Conservation (phyloP, 2,797 vertebrate species). For the Lateolabrax maculatus region DNA sequence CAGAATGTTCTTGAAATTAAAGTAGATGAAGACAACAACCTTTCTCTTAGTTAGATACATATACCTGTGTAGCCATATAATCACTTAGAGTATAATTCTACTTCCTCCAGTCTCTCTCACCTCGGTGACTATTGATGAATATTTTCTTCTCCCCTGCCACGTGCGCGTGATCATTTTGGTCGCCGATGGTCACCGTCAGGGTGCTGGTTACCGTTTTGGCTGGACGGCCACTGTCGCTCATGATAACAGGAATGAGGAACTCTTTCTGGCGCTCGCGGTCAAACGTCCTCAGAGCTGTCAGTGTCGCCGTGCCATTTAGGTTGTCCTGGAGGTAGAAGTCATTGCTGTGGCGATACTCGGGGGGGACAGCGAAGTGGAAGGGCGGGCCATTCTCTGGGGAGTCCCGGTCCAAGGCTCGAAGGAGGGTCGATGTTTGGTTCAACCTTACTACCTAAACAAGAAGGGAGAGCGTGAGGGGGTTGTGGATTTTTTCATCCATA, state of each 20-base stretch:
- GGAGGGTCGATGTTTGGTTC: conserved; percentile 88
- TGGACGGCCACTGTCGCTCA: conserved; percentile 88
- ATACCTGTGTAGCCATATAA: background rate
- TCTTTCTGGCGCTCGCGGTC: conserved; percentile 90
- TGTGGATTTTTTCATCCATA: background rate
- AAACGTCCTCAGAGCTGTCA: conserved; percentile 89
- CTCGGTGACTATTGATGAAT: conserved; percentile 87
- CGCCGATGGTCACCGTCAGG: conserved; percentile 88
- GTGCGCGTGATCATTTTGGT: conserved; percentile 91
- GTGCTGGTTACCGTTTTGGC: conserved; percentile 87
- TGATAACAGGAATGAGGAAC: conserved; percentile 87
- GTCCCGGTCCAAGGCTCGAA: conserved; percentile 87
- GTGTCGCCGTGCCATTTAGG: conserved; percentile 88
- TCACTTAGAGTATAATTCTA: too few species aligned
- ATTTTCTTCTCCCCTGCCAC: conserved; percentile 86
- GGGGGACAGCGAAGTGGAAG: conserved; percentile 86
- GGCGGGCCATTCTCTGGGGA: conserved; percentile 88
- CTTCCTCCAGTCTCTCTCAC: too few species aligned
- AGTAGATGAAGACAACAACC: background rate
- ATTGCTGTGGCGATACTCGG: conserved; percentile 84
- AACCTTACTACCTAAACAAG: conserved; percentile 82
- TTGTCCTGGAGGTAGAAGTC: conserved; percentile 93
- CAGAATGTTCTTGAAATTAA: conserved; percentile 7
- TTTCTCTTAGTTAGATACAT: background rate
- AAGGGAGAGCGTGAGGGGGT: conserved; percentile 8